A percentile compares a stretch with the other conserved stretches of the same genome.
Conservation (phyloP, 2,888 invertebrate species). For the Latrodectus hesperus region DNA sequence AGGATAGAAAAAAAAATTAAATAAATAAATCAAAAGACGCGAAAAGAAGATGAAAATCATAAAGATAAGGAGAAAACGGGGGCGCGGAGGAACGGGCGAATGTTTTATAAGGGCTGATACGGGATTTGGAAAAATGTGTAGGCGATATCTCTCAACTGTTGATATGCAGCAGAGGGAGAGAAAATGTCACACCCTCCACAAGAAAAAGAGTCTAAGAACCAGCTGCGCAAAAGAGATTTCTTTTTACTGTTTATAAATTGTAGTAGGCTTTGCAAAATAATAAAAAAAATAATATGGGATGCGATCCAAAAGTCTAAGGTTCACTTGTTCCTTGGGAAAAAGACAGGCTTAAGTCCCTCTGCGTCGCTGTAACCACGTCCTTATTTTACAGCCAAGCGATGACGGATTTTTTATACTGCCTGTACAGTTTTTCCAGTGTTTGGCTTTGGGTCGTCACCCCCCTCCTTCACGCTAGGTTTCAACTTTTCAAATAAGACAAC, state of each 20-base stretch:
- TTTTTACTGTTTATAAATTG: conserved; percentile 41
- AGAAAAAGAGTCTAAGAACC: conserved; percentile 38
- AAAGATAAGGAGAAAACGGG: conserved; percentile 27
- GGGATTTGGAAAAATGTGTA: conserved; percentile 44
- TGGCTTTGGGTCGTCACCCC: conserved; percentile 24
- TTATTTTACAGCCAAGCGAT: conserved; percentile 8
- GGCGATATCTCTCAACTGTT: conserved; percentile 55
- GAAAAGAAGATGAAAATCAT: conserved; percentile 25
- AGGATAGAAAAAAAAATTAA: neutral
- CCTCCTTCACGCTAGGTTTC: neutral
- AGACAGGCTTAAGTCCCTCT: neutral
- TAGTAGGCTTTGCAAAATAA: neutral
- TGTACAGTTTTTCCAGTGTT: conserved; percentile 10
- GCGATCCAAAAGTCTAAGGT: neutral
- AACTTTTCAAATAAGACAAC: neutral
- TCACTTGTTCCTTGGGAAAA: conserved; percentile 16
- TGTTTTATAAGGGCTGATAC: conserved; percentile 62
- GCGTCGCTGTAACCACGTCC: neutral
- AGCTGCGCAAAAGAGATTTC: conserved; percentile 34
- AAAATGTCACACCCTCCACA: conserved; percentile 48
- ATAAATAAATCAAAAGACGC: conserved; percentile 21
- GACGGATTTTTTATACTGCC: conserved; percentile 39
- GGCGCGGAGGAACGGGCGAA: conserved; percentile 33
- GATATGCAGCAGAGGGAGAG: conserved; percentile 41
- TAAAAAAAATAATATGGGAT: neutral